Percentiles rank a stretch among this genome's conserved stretches.
Evolutionary conservation across 2,888 invertebrate genomes (phyloP).

Genomic region (Agonopterix heracliana): DNA sequence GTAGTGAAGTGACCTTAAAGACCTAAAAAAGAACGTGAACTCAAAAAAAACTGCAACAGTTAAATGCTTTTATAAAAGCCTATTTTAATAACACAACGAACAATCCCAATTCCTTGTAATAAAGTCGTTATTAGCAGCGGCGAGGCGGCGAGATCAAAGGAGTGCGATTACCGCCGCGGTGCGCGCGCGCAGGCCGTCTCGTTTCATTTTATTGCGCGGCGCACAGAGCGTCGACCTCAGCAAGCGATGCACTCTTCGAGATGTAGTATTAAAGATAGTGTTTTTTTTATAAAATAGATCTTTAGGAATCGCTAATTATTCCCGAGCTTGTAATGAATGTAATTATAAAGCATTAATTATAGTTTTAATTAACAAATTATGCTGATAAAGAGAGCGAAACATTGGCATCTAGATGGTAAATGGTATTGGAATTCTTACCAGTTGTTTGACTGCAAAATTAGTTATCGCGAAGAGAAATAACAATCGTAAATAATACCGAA

Average conservation of each 20-base stretch:
- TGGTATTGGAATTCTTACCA: too few relatives aligned
- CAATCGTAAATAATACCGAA: too few relatives aligned
- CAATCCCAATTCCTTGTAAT: slow-evolving; percentile 2
- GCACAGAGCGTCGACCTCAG: slow-evolving; percentile 15
- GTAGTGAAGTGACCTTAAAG: too few relatives aligned
- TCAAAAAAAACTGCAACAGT: too few relatives aligned
- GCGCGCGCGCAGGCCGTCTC: slow-evolving; percentile 34
- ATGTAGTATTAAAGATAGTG: neutral
- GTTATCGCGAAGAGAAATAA: too few relatives aligned
- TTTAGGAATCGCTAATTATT: slow-evolving; percentile 2
- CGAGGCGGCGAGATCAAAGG: slow-evolving; percentile 55
- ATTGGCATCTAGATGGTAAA: too few relatives aligned
- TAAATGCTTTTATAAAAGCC: neutral
- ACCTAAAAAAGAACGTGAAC: too few relatives aligned
- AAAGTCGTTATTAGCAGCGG: slow-evolving; percentile 2
- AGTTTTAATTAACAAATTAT: too few relatives aligned
- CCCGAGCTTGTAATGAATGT: neutral
- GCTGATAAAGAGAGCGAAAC: too few relatives aligned
- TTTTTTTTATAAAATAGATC: neutral
- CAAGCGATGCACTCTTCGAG: neutral
- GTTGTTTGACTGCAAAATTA: too few relatives aligned
- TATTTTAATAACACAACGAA: neutral
- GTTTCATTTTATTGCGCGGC: slow-evolving; percentile 22
- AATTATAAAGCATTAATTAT: too few relatives aligned
- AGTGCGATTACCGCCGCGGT: slow-evolving; percentile 50